phyloP scores from a whole-genome alignment of 2,888 invertebrate genomes.

The Troglohyphantes excavatus region DNA sequence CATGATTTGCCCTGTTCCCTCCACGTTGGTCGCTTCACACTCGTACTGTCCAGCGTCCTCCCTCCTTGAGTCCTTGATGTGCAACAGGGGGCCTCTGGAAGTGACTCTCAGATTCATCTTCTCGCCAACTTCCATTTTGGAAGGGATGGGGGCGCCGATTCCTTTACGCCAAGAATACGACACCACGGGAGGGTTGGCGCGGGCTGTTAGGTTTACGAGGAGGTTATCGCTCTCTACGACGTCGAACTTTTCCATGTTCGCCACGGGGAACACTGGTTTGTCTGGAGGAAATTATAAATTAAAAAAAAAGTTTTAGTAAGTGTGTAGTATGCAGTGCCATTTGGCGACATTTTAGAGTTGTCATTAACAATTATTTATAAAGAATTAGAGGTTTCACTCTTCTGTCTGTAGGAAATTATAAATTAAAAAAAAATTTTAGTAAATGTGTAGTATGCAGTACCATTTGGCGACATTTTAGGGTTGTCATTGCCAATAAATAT shows the following conservation, averaged over 20 bases:
- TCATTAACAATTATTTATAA: too few species aligned
- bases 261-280: constrained; percentile 83
- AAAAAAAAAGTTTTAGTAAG: neutral
- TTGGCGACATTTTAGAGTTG: too few species aligned
- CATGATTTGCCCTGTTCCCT: constrained; percentile 90
- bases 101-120: constrained; percentile 55
- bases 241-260: constrained; percentile 81
- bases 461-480: too few species aligned
- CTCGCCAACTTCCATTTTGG: constrained; percentile 6
- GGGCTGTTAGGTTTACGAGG: constrained; percentile 90
- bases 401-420: constrained; percentile 82
- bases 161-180: constrained; percentile 91
- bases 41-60: constrained; percentile 93
- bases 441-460: too few species aligned
- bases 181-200: constrained; percentile 91
- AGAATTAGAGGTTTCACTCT: too few species aligned
- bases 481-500: too few species aligned
- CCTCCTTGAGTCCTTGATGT: constrained; percentile 90
- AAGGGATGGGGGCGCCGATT: constrained; percentile 84
- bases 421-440: neutral
- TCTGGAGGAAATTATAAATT: constrained; percentile 81
- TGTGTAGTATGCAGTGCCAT: too few species aligned
- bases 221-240: constrained; percentile 89
- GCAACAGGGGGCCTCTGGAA: constrained; percentile 85
- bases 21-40: constrained; percentile 93